A percentile compares a stretch with the other conserved stretches of the same genome.
phyloP scores from a whole-genome alignment of 2,797 vertebrate genomes.

The Pitangus sulphuratus region DNA sequence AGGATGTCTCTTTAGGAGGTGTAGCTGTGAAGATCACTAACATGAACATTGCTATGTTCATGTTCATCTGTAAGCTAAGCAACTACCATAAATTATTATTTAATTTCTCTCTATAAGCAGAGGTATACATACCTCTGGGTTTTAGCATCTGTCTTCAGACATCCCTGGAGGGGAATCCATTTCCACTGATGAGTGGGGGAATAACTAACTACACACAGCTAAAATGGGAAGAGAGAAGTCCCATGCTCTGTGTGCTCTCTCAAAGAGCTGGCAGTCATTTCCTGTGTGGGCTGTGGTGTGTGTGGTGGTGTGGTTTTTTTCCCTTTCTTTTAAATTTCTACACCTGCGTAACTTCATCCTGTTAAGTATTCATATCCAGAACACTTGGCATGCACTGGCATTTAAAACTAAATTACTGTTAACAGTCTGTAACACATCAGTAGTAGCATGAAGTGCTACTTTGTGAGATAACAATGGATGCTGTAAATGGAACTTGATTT shows the following conservation, averaged over 20 bases:
- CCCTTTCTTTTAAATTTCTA: background rate
- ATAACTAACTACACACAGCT: background rate
- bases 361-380: slow-evolving; percentile 62
- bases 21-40: background rate
- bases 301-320: background rate
- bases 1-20: background rate
- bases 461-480: slow-evolving; percentile 64
- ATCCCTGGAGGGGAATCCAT: background rate
- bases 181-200: background rate
- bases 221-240: background rate
- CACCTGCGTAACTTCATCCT: slow-evolving; percentile 49
- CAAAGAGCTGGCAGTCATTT: background rate
- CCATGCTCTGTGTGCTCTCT: background rate
- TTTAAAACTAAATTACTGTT: slow-evolving; percentile 69
- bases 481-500: slow-evolving; percentile 71
- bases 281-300: background rate
- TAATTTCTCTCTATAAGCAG: background rate
- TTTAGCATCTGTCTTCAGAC: background rate
- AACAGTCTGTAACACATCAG: slow-evolving; percentile 62
- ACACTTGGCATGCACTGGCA: slow-evolving; percentile 39
- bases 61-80: background rate
- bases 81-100: background rate
- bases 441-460: slow-evolving; percentile 60
- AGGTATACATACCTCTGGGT: background rate
- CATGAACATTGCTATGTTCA: background rate